These are phyloP conservation scores for Lissonota sp. DNA, from an alignment of 2,888 invertebrate genomes.

Conservation along the genomic window DNA sequence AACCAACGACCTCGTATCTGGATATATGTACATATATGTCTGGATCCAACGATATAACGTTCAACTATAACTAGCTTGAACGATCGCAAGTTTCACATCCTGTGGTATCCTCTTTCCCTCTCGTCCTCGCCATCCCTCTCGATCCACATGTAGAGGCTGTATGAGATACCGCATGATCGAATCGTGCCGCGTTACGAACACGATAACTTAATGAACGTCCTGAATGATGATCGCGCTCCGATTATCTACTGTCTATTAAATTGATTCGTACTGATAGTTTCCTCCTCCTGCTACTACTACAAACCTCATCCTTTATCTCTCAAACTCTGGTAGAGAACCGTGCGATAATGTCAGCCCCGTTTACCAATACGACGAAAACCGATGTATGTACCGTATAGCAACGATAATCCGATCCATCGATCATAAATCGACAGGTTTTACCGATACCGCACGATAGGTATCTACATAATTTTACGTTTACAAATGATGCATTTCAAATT, in stretches of 20 bases:
- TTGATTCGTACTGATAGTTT: constrained; percentile 72
- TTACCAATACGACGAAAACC: constrained; percentile 58
- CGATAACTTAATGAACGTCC: constrained; percentile 82
- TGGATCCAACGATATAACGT: constrained; percentile 55
- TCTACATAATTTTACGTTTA: background rate
- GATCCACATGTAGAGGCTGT: constrained; percentile 78
- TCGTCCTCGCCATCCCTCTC: constrained; percentile 74
- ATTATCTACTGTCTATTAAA: constrained; percentile 81
- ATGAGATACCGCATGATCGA: constrained; percentile 80
- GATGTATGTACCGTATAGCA: constrained; percentile 17
- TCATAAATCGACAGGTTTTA: constrained; percentile 58
- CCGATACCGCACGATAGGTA: constrained; percentile 22
- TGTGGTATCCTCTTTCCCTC: constrained; percentile 19
- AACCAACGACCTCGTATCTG: constrained; percentile 38
- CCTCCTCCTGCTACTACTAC: constrained; percentile 30
- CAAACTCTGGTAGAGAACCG: constrained; percentile 37
- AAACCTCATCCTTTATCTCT: constrained; percentile 42
- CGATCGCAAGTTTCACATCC: constrained; percentile 57
- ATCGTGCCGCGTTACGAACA: constrained; percentile 79
- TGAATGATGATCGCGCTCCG: constrained; percentile 80
- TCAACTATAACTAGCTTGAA: constrained; percentile 54
- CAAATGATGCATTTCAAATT: background rate
- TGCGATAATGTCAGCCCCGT: constrained; percentile 65
- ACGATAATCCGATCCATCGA: background rate
- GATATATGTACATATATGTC: constrained; percentile 13